Evolutionary conservation across 2,797 vertebrate genomes (phyloP).

Genomic region (Enteromius fasciolatus): DNA sequence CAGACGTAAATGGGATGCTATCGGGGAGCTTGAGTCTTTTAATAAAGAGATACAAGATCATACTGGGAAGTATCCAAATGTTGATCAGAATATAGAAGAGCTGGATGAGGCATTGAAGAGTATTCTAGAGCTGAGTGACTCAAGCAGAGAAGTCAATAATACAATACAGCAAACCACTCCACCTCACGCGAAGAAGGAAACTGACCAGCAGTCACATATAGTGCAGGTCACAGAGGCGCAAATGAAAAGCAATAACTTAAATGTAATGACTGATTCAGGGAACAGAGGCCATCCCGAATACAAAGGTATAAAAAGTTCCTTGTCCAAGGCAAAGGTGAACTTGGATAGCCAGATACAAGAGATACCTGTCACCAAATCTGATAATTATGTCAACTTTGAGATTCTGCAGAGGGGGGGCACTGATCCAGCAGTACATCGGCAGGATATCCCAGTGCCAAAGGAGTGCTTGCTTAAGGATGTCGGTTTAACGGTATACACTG

Average conservation of each 20-base stretch:
- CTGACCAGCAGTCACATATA: slow-evolving; percentile 47
- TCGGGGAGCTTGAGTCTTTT: slow-evolving; percentile 93
- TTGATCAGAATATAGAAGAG: slow-evolving; percentile 65
- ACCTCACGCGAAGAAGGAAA: slow-evolving; percentile 68
- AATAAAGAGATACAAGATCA: slow-evolving; percentile 94
- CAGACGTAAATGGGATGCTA: slow-evolving; percentile 92
- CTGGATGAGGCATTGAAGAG: slow-evolving; percentile 64
- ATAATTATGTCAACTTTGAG: slow-evolving; percentile 56
- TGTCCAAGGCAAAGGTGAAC: slow-evolving; percentile 62
- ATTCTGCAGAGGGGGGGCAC: slow-evolving; percentile 50
- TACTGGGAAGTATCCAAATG: slow-evolving; percentile 76
- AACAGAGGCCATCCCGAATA: slow-evolving; percentile 70
- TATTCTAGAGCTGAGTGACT: slow-evolving; percentile 61
- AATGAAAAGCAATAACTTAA: slow-evolving; percentile 64
- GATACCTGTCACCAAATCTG: slow-evolving; percentile 52
- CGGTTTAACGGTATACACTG: slow-evolving; percentile 77
- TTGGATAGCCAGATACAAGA: slow-evolving; percentile 63
- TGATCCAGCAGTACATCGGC: slow-evolving; percentile 65
- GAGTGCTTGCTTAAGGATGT: slow-evolving; percentile 80
- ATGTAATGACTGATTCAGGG: slow-evolving; percentile 69
- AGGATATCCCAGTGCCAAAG: slow-evolving; percentile 79
- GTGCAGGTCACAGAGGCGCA: slow-evolving; percentile 61
- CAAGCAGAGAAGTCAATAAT: slow-evolving; percentile 51
- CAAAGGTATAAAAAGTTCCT: slow-evolving; percentile 63
- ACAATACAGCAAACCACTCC: slow-evolving; percentile 56